Evolutionary conservation across 2,888 invertebrate genomes (phyloP).

Genomic region (Agrochola litura): DNA sequence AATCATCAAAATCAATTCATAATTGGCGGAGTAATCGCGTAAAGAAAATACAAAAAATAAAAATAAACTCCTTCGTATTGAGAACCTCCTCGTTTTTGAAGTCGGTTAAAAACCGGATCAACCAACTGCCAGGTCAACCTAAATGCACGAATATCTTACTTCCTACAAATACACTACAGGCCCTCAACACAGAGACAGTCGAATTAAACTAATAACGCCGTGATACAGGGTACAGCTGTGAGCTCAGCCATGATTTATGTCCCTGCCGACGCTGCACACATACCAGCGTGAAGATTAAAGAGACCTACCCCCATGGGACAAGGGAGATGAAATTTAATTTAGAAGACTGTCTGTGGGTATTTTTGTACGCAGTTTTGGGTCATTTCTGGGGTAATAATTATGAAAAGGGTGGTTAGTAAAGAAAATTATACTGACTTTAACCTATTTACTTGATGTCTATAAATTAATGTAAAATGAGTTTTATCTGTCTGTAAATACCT

Average conservation of each 20-base stretch:
- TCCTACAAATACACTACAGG: not conserved
- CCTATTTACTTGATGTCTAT: not conserved
- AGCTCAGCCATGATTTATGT: conserved; percentile 63
- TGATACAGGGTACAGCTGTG: conserved; percentile 59
- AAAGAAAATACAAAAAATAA: no score
- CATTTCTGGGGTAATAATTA: not conserved
- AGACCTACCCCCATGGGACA: conserved; percentile 62
- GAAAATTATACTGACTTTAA: not conserved
- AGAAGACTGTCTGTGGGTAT: conserved; percentile 40
- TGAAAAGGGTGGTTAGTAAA: not conserved
- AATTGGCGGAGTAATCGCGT: no score
- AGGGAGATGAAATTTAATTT: conserved; percentile 60
- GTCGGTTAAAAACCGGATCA: no score
- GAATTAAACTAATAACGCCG: conserved; percentile 65
- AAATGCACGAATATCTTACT: not conserved
- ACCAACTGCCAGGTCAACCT: not conserved
- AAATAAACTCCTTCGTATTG: no score
- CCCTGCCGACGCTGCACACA: conserved; percentile 52
- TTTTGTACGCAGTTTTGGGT: conserved; percentile 20
- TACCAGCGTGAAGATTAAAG: conserved; percentile 69
- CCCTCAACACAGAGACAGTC: conserved; percentile 33
- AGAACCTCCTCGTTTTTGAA: no score
- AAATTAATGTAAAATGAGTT: not conserved
- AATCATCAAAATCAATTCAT: no score
- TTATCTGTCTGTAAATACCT: not conserved